Base-by-base conservation (phyloP, 2,797 vertebrate genomes). In the Anisognathus igniventris region DNA sequence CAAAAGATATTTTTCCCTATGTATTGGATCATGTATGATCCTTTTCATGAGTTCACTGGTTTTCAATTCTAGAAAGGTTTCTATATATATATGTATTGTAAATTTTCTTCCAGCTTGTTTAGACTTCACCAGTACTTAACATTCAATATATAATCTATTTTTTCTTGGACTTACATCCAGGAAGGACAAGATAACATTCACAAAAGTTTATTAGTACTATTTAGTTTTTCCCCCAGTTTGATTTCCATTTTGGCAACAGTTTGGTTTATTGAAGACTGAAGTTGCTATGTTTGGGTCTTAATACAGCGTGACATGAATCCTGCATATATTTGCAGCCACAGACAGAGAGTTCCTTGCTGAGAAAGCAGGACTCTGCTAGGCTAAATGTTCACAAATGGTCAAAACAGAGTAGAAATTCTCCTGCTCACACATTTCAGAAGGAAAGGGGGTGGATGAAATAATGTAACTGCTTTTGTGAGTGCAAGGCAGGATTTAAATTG, bases 141-240 rank as follows among this genome's bases (percentile, higher is more conserved):
- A 62, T 9, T 12, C 23, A 81, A 44, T 40, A 54, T 10, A 70
- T 30, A 78, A 14, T 12, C 12, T 37, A 5, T 5, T 6, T 67
- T 92, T 71, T 61, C 37, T 51, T 13, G 6, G 15, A 33, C 22
- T 73, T 73, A 19, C 13, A 58, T 39, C 18, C 20, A 28, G 24
- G 15, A 54, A 23, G 20, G 11, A 75, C 9, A 65, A 65, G 15
- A n/a, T 40, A 67, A 54, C 0, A 4, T 48, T 67, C 24, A 78
- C 5, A 33, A 9, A 82, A 33, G 9, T n/a, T 73, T 13, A 53
- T 10, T 6, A 28, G 7, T 14, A 10, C 11, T 30, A 16, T 66
- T 66, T 45, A 5, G 9, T 30, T 14, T 15, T 5, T 2, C 6
- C 3, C 2, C 15, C 2, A 15, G 17, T 48, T 70, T 78, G 4